Evolutionary conservation across 2,113 vertebrate genomes (phyloP).

Genomic region (Sceloporus undulatus): DNA sequence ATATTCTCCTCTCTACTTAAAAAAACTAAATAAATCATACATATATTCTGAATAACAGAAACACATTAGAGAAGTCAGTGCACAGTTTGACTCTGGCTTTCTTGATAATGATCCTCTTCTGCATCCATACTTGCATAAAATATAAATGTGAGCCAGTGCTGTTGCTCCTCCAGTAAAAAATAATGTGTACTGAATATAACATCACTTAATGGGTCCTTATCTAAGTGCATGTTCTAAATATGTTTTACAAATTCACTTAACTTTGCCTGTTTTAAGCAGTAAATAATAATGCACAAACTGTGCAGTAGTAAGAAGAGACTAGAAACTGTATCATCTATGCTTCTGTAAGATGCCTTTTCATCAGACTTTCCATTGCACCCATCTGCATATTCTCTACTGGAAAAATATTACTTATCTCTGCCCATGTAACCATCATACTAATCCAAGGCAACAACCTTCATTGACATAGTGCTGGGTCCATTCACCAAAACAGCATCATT

Average conservation of each 20-base stretch:
- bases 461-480: background rate
- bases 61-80: background rate
- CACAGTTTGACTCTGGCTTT: background rate
- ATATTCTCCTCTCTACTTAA: too few species aligned
- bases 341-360: background rate
- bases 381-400: background rate
- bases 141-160: background rate
- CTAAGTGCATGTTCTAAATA: conserved; percentile 18
- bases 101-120: background rate
- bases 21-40: too few species aligned
- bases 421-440: background rate
- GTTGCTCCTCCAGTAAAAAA: background rate
- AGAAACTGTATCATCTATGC: background rate
- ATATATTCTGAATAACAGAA: background rate
- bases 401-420: background rate
- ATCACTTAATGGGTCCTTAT: conserved; percentile 19
- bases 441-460: background rate
- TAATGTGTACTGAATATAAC: conserved; percentile 6
- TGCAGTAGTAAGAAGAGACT: background rate
- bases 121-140: background rate
- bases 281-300: conserved; percentile 19
- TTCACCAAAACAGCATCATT: background rate
- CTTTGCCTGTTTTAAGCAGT: conserved; percentile 12
- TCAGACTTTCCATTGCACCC: background rate
- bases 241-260: conserved; percentile 14